Evolutionary conservation across 2,113 vertebrate genomes (phyloP), one percentile per base, ranked within the genome.

Genomic region (Hippocampus comes): DNA sequence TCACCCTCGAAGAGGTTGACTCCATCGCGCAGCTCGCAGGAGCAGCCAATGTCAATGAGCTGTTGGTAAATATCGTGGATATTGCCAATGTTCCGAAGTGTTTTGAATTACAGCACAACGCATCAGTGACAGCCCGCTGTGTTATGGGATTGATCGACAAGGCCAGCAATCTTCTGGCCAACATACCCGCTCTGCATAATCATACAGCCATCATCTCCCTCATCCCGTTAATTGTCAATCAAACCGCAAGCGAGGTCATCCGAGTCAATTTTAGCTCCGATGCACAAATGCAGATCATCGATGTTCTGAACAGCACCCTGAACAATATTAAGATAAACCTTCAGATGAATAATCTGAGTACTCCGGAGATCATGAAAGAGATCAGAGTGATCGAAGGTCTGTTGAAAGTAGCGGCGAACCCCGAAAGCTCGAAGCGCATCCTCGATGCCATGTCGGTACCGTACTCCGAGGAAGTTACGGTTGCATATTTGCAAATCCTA

Each of bases 381-480:
- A 80, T 93, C 60, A 60, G 34, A 53, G 53, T 91, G 25, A 42
- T 94, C 51, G 86, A 92, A n/a, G 63, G 42, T 21, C 74, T 94
- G 14, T 68, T 92, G 21, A 63, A 87, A 41, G 63, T 89, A 10
- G 56, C 82, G 0, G 43, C 76, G n/a, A 67, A 64, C 77, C 61
- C 15, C 23, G 41, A 84, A 38, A 87, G 85, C 27, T 75, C 82
- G 7, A 48, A 72, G n/a, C 68, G 49, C 14, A 76, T 76, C 14
- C 41, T 82, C 1, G 86, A 92, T 43, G 41, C 55, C n/a, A 85
- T 83, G 34, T 38, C 79, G 42, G 55, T 78, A 67, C 43, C 4
- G 0, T 56, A 92, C 38, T 46, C 78, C 0, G 2, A 53, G 0
- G 41, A 86, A 55, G 73, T 78, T 14, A 84, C 89, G 60, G 73